Base-by-base conservation (phyloP, 2,797 vertebrate genomes). In the Heterohyrax brucei region DNA sequence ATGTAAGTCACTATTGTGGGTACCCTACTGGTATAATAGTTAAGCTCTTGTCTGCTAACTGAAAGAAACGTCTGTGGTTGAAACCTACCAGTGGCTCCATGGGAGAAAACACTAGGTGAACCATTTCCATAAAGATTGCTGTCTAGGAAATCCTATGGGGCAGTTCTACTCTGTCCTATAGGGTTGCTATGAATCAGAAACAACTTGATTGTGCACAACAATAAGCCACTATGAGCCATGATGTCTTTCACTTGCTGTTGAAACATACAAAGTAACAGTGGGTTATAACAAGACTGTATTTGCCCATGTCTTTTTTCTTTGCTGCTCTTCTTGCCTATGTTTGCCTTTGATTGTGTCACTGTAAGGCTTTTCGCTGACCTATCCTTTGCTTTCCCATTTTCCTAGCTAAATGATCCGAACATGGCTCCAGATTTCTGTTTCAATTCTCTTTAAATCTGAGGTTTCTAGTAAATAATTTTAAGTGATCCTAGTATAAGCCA, bases 391-490 rank as follows among this genome's bases (percentile, higher is more conserved):
- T 91, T 90, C 33, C 59, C 39, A 46, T 77, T 78, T 33, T 93
- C 59, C 50, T 76, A 44, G 2, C 18, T 70, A 82, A 77, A 21
- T 61, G 50, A 89, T 62, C 16, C 39, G 77, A 48, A 82, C 13
- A 10, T 83, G 56, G 19, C 12, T 78, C 19, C 82, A 79, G 39
- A 75, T 80, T 92, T 75, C 72, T 73, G 16, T 73, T 87, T 72
- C 81, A 39, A 88, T 46, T 96, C 24, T 87, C 33, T 83, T 26
- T 83, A 86, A 64, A 66, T 76, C 24, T 96, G 5, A 81, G 68
- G 66, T 92, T 89, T 89, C 61, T 61, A 66, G 18, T 26, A 86
- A 87, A 28, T 66, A 61, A 33, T 64, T 94, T 84, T 56, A 95
- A 94, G 64, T 39, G 30, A 87, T 39, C 82, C 14, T 90, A 91